Conservation (phyloP, 2,797 vertebrate genomes). For the Pseudochirops cupreus region DNA sequence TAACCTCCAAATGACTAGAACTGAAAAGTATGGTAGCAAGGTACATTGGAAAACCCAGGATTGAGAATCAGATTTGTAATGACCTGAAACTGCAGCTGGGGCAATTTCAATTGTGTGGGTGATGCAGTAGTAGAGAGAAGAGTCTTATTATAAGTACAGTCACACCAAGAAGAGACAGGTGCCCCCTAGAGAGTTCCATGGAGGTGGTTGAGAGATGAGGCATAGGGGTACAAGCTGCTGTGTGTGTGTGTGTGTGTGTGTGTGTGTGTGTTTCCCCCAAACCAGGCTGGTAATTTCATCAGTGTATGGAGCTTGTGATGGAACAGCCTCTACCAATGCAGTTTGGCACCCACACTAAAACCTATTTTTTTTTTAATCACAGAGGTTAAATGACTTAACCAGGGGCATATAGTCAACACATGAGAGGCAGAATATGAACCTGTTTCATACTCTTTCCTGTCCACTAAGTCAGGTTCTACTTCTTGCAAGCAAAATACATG, state of each 20-base stretch:
- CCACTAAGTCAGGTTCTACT: neutral
- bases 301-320: neutral
- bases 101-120: neutral
- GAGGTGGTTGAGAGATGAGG: neutral
- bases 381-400: neutral
- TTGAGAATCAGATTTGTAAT: neutral
- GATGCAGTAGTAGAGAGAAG: neutral
- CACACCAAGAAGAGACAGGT: neutral
- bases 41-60: neutral
- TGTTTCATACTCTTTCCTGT: neutral
- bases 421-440: neutral
- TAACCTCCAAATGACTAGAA: neutral
- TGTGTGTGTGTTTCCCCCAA: neutral
- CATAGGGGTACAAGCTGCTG: neutral
- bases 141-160: neutral
- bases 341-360: neutral
- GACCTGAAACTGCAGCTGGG: neutral
- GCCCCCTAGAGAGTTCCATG: neutral
- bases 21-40: neutral
- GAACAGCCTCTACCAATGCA: neutral
- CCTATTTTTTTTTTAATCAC: neutral
- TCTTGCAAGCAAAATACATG: neutral
- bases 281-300: neutral
- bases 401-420: neutral
- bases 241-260: neutral